Evolutionary conservation across 2,888 invertebrate species (phyloP).

Genomic region (Drosophila quasianomalipes): DNA sequence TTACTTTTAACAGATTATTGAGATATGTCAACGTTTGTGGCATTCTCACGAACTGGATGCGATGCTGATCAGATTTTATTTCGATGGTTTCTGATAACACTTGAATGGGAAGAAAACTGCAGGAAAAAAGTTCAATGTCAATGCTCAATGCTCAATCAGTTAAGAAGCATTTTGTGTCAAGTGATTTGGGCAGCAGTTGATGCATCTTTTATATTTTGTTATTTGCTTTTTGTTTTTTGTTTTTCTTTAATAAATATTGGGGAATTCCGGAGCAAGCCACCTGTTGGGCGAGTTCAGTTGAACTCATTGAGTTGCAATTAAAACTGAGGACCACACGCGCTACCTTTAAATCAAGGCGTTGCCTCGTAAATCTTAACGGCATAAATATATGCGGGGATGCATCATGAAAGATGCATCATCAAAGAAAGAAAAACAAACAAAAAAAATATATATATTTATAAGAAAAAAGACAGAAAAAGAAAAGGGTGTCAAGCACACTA

Average conservation of each 20-base stretch:
- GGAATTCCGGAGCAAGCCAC: conserved; percentile 52
- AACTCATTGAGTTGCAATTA: conserved; percentile 80
- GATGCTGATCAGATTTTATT: conserved; percentile 27
- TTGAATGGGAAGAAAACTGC: conserved; percentile 14
- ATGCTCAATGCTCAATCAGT: conserved; percentile 69
- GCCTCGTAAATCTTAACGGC: conserved; percentile 69
- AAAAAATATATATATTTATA: neutral
- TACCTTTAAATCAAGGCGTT: conserved; percentile 43
- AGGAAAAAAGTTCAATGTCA: conserved; percentile 69
- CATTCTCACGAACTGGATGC: conserved; percentile 46
- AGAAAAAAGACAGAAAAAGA: neutral
- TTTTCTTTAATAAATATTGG: conserved; percentile 9
- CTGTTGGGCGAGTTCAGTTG: conserved; percentile 72
- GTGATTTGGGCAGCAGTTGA: conserved; percentile 48
- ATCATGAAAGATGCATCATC: conserved; percentile 42
- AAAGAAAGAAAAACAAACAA: conserved; percentile 1
- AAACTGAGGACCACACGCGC: conserved; percentile 67
- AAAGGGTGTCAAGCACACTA: conserved; percentile 60
- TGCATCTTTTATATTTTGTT: conserved; percentile 35
- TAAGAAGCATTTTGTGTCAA: conserved; percentile 62
- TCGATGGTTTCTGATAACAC: conserved; percentile 47
- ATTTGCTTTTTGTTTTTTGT: neutral
- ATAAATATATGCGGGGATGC: conserved; percentile 38
- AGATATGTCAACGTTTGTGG: conserved; percentile 50
- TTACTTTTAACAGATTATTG: conserved; percentile 53